A percentile compares a stretch with the other conserved stretches of the same genome.
phyloP scores from a whole-genome alignment of 2,797 vertebrate genomes.

The Myioborus miniatus region DNA sequence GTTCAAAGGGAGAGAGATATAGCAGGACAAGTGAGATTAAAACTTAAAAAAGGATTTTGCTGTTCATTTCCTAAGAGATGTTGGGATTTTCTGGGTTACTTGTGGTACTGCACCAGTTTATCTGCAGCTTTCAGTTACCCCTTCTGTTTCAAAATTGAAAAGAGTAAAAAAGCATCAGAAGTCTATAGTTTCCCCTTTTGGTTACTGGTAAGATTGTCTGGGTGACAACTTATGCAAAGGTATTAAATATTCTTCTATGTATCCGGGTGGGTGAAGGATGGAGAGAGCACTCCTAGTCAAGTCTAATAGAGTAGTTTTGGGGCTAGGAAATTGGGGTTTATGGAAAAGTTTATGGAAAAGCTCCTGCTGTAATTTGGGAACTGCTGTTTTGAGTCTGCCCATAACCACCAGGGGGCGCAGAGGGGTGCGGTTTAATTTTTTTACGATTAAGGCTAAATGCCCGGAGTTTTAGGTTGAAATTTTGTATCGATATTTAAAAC shows the following conservation, averaged over 20 bases:
- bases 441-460: not conserved
- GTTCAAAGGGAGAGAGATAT: not conserved
- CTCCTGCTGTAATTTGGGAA: not conserved
- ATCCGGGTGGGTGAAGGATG: not conserved
- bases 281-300: not conserved
- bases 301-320: not conserved
- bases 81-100: not conserved
- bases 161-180: not conserved
- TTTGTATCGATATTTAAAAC: not conserved
- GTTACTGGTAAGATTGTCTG: not conserved
- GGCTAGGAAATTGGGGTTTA: not conserved
- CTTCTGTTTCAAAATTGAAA: not conserved
- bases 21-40: not conserved
- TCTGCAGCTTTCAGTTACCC: not conserved
- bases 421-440: not conserved
- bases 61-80: not conserved
- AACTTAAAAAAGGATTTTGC: rapidly evolving
- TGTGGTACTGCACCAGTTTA: not conserved
- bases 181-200: not conserved
- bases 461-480: not conserved
- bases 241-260: not conserved
- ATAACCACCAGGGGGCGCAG: not conserved
- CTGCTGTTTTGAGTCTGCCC: not conserved
- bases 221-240: not conserved
- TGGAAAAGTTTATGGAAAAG: not conserved